Evolutionary conservation across 2,797 vertebrate species (phyloP).

Genomic region (Urocyon cinereoargenteus): DNA sequence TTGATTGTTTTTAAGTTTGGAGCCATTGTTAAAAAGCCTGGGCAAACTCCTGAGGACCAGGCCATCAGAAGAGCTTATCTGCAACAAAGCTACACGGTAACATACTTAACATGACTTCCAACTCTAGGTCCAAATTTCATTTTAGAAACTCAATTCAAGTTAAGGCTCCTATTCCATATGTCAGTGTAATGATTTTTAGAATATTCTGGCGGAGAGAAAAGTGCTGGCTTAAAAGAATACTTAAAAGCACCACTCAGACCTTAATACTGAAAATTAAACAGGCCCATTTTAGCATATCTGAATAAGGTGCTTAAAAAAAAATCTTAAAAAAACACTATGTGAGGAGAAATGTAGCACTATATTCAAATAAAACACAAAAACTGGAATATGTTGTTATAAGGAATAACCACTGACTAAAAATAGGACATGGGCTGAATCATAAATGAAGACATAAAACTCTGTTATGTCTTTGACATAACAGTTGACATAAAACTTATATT

Average conservation of each 20-base stretch:
- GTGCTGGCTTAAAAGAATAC: not conserved
- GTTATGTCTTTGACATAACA: not conserved
- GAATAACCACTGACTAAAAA: constrained; percentile 40
- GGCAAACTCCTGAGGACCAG: not conserved
- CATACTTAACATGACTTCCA: not conserved
- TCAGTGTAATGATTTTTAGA: not conserved
- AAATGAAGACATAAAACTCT: not conserved
- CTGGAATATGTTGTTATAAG: not conserved
- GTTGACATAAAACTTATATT: not conserved
- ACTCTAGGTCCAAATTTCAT: not conserved
- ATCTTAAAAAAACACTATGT: not conserved
- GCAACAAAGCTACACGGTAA: not conserved
- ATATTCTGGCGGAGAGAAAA: not conserved
- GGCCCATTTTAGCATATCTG: not conserved
- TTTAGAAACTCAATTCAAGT: constrained; percentile 10
- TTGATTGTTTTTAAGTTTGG: not conserved
- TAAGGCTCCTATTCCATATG: not conserved
- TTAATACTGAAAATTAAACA: not conserved
- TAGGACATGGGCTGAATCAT: not conserved
- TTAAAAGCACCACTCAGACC: not conserved
- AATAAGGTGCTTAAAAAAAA: constrained; percentile 29
- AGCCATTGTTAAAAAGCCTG: not conserved
- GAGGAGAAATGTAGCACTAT: not conserved
- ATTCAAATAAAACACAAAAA: constrained; percentile 38
- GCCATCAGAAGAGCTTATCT: not conserved